Evolutionary conservation across 92 coral and sea anemone species (phyloP).

Genomic region (Siderastrea radians): DNA sequence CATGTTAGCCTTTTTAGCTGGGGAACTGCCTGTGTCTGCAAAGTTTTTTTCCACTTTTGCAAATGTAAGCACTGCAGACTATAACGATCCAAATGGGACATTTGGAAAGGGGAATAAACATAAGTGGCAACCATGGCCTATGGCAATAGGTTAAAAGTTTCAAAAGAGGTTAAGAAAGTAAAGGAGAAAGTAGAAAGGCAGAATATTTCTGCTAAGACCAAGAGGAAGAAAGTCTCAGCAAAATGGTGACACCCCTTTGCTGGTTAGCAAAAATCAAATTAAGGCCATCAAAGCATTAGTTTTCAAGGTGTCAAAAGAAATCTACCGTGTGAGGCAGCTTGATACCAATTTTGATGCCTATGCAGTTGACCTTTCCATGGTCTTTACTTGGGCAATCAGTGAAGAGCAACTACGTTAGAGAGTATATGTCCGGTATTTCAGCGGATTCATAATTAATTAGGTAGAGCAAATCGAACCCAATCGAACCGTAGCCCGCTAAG

Average conservation of each 20-base stretch:
- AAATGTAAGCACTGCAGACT: slow-evolving; percentile 58
- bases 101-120: slow-evolving; percentile 38
- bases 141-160: slow-evolving; percentile 32
- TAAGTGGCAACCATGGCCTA: slow-evolving; percentile 62
- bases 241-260: too few relatives aligned
- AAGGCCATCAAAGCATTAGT: too few relatives aligned
- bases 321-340: too few relatives aligned
- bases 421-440: slow-evolving; percentile 28
- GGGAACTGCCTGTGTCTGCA: slow-evolving; percentile 51
- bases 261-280: too few relatives aligned
- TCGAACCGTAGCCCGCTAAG: too few relatives aligned
- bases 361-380: too few relatives aligned
- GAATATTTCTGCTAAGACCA: slow-evolving; percentile 17
- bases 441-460: too few relatives aligned
- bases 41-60: slow-evolving; percentile 58
- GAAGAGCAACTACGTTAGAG: neutral
- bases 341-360: too few relatives aligned
- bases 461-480: too few relatives aligned
- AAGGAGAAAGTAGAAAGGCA: slow-evolving; percentile 32
- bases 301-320: too few relatives aligned
- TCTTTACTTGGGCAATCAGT: too few relatives aligned
- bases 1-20: slow-evolving; percentile 40
- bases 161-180: slow-evolving; percentile 36
- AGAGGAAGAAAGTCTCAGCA: too few relatives aligned
- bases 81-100: slow-evolving; percentile 43